A percentile compares a stretch with the other conserved stretches of the same genome.
Conservation (phyloP, 1,140 invertebrate species). For the Spodoptera litura region DNA sequence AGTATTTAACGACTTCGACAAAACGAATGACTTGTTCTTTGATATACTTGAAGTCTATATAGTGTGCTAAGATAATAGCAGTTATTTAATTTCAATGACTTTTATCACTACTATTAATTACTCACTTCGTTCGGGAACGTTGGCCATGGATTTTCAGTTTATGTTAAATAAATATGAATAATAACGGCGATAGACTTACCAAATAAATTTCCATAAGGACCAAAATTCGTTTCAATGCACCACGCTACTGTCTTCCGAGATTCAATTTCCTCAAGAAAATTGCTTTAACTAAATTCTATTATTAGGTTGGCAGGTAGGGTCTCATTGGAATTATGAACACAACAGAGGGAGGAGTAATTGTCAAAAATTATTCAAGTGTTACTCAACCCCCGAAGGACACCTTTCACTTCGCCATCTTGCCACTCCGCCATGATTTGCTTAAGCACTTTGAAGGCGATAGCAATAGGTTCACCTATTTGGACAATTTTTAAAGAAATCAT, state of each 20-base stretch:
- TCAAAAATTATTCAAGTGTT: slow-evolving; percentile 29
- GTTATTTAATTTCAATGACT: too few species aligned
- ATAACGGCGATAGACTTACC: background rate
- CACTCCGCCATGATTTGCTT: slow-evolving; percentile 7
- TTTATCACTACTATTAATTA: too few species aligned
- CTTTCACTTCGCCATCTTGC: background rate
- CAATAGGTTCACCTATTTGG: background rate
- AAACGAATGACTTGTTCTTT: background rate
- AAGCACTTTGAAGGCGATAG: slow-evolving; percentile 15
- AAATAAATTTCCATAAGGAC: background rate
- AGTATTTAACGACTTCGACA: background rate
- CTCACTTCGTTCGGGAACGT: too few species aligned
- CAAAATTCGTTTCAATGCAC: background rate
- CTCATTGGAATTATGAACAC: background rate
- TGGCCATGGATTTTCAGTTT: too few species aligned
- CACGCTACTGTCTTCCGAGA: background rate
- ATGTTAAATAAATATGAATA: too few species aligned
- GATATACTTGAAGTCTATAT: background rate
- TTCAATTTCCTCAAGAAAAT: slow-evolving; percentile 3
- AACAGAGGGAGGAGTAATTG: slow-evolving; percentile 34
- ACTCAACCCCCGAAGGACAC: background rate
- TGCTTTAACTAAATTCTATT: slow-evolving; percentile 17
- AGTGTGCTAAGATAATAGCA: too few species aligned
- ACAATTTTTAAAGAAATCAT: background rate
- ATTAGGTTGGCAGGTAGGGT: background rate